Conservation (phyloP, 2,113 vertebrate species). For the Athene noctua region DNA sequence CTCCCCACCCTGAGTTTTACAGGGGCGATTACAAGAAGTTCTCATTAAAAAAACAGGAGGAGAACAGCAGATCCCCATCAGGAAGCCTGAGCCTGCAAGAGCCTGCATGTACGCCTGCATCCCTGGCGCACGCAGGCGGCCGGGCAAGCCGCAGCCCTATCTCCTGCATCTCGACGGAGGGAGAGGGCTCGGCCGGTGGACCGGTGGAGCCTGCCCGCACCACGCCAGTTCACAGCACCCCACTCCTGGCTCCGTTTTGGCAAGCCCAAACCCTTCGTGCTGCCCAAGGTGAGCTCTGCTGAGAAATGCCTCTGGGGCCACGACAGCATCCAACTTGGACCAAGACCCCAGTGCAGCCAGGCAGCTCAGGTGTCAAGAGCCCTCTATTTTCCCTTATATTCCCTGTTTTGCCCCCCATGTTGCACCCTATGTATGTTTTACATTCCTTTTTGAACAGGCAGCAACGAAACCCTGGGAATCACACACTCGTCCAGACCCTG, state of each 20-base stretch:
- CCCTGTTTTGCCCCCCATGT: neutral
- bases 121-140: neutral
- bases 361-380: neutral
- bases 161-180: neutral
- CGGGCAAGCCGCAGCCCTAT: neutral
- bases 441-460: neutral
- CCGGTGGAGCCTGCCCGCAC: neutral
- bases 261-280: neutral
- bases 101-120: neutral
- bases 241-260: neutral
- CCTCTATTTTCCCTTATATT: neutral
- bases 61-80: constrained; percentile 26
- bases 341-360: accelerated
- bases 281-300: neutral
- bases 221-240: neutral
- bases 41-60: constrained; percentile 4
- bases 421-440: neutral
- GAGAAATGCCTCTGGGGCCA: neutral
- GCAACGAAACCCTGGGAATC: neutral
- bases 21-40: neutral
- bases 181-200: neutral
- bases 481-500: accelerated
- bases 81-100: constrained; percentile 14
- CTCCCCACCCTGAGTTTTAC: constrained; percentile 16
- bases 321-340: neutral